These are phyloP conservation scores for Leiothrix lutea DNA, from an alignment of 2,113 vertebrate genomes.

Conservation along the genomic window DNA sequence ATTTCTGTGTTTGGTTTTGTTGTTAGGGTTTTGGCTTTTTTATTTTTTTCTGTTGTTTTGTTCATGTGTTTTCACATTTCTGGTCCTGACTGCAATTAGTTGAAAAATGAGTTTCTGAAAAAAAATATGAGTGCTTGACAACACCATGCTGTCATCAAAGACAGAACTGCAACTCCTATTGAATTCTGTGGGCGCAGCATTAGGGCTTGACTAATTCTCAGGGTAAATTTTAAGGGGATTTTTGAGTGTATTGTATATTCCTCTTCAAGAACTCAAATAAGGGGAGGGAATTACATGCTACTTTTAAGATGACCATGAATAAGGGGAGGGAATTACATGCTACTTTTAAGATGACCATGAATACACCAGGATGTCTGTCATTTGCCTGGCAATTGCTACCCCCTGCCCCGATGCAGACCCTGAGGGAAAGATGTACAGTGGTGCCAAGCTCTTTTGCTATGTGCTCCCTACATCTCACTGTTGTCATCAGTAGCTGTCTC, in stretches of 20 bases:
- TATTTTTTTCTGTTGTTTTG: too few species aligned
- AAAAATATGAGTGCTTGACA: background rate
- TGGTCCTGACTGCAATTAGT: background rate
- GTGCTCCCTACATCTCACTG: background rate
- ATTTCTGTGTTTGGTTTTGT: background rate
- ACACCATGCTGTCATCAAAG: background rate
- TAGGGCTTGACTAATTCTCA: background rate
- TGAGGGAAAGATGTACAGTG: background rate
- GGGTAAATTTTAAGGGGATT: background rate
- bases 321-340: background rate
- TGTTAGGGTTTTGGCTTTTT: background rate
- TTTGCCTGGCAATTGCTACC: background rate
- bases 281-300: background rate
- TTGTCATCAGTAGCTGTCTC: background rate
- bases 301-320: background rate
- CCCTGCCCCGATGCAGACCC: rapidly evolving
- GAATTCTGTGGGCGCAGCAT: background rate
- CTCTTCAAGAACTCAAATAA: background rate
- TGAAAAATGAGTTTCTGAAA: background rate
- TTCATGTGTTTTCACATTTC: background rate
- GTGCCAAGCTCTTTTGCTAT: background rate
- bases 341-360: background rate
- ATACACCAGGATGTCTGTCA: background rate
- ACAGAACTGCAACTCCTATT: background rate
- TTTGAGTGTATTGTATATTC: background rate